A percentile compares a stretch with the other conserved stretches of the same genome.
These are phyloP conservation scores for Chloropsis cyanopogon DNA, from an alignment of 2,113 vertebrate genomes.

Conservation along the genomic window DNA sequence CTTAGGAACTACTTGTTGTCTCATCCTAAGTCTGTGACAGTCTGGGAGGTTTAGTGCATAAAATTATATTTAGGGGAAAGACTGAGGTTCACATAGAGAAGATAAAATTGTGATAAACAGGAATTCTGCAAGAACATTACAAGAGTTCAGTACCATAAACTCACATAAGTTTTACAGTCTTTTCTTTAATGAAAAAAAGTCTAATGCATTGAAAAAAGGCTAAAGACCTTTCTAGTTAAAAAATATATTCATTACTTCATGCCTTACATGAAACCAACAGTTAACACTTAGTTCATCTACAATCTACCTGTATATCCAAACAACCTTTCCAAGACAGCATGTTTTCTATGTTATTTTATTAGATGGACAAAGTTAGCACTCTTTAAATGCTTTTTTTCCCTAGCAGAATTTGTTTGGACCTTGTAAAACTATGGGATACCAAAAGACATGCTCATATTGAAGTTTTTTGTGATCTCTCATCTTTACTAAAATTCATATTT, in stretches of 20 bases:
- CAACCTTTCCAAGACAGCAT: neutral
- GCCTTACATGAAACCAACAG: neutral
- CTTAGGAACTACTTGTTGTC: constrained; percentile 57
- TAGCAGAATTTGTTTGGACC: neutral
- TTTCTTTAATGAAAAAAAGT: neutral
- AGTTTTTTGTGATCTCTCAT: neutral
- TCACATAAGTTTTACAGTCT: neutral
- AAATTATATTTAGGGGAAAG: constrained; percentile 49
- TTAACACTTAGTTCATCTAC: neutral
- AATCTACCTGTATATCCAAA: neutral
- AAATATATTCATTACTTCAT: neutral
- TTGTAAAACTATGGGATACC: neutral
- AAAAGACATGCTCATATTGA: neutral
- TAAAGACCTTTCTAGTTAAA: neutral
- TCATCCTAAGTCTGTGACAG: constrained; percentile 38
- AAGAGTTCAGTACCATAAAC: neutral
- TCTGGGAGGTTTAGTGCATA: constrained; percentile 30
- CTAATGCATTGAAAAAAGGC: neutral
- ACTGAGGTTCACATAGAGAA: neutral
- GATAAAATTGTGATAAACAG: neutral
- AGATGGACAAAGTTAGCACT: neutral
- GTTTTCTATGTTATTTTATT: neutral
- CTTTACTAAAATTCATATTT: neutral
- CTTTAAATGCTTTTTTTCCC: neutral
- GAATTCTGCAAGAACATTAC: neutral